Evolutionary conservation across 1,140 invertebrate species (phyloP).

Genomic region (Drosophila willistoni): DNA sequence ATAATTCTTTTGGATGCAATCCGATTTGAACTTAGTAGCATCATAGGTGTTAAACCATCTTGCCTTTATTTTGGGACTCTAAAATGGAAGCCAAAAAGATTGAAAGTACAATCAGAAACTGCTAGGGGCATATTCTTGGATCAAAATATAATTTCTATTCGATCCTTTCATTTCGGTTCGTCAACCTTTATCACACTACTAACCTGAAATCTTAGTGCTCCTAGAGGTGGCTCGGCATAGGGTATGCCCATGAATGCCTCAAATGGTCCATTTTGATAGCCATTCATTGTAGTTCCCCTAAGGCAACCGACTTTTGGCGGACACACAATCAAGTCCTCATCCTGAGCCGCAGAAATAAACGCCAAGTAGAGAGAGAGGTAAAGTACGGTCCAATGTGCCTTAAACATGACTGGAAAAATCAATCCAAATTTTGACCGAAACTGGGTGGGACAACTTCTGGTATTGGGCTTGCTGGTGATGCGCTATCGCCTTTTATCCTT

Average conservation of each 20-base stretch:
- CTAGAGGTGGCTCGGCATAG: conserved; percentile 62
- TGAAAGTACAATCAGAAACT: too few species aligned
- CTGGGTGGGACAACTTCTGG: too few species aligned
- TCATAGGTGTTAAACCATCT: conserved; percentile 48
- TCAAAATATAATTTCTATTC: too few species aligned
- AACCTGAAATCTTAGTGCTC: conserved; percentile 56
- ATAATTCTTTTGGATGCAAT: conserved; percentile 74
- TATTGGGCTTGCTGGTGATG: too few species aligned
- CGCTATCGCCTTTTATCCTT: conserved; percentile 13
- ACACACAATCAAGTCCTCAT: conserved; percentile 31
- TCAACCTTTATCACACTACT: conserved; percentile 15
- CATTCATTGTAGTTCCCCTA: conserved; percentile 22
- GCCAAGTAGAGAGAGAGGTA: too few species aligned
- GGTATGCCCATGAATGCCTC: conserved; percentile 70
- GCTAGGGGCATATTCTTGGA: too few species aligned
- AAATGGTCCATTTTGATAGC: conserved; percentile 46
- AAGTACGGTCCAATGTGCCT: too few species aligned
- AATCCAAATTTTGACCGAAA: too few species aligned
- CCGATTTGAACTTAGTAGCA: conserved; percentile 43
- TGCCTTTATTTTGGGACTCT: conserved; percentile 64
- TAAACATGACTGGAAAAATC: not conserved
- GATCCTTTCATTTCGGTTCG: too few species aligned
- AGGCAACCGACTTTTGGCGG: conserved; percentile 43
- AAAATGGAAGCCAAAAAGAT: not conserved
- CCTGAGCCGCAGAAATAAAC: too few species aligned